phyloP scores from a whole-genome alignment of 2,113 vertebrate genomes.

The Bettongia penicillata region DNA sequence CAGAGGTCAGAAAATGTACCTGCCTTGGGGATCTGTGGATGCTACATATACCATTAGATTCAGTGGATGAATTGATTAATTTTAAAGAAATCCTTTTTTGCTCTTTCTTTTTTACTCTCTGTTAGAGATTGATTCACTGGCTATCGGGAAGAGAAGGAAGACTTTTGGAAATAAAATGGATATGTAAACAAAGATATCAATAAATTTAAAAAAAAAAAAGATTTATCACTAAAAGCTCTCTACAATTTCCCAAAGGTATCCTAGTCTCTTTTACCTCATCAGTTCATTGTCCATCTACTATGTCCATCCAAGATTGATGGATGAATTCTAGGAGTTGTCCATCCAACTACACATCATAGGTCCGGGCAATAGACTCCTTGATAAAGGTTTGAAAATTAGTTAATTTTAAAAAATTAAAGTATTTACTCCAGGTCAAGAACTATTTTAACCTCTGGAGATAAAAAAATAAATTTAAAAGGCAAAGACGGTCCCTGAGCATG shows the following conservation, averaged over 20 bases:
- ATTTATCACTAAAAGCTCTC: neutral
- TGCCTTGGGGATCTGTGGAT: neutral
- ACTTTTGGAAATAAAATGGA: neutral
- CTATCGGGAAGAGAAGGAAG: neutral
- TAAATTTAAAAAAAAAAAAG: neutral
- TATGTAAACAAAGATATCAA: neutral
- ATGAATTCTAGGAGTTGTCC: neutral
- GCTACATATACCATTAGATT: neutral
- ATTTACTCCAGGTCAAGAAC: neutral
- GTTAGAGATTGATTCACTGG: neutral
- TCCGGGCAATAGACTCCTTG: neutral
- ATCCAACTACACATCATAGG: neutral
- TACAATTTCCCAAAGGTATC: neutral
- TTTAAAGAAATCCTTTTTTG: neutral
- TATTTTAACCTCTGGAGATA: neutral
- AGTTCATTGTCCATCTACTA: neutral
- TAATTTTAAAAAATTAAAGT: neutral
- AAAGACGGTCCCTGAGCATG: neutral
- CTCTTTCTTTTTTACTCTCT: neutral
- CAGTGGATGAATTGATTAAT: neutral
- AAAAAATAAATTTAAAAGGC: no score
- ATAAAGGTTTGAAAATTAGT: neutral
- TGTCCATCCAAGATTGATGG: neutral
- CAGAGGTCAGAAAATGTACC: neutral
- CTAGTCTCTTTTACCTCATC: neutral